Base-by-base conservation (phyloP, 2,113 vertebrate genomes). In the Larimichthys polyactis region DNA sequence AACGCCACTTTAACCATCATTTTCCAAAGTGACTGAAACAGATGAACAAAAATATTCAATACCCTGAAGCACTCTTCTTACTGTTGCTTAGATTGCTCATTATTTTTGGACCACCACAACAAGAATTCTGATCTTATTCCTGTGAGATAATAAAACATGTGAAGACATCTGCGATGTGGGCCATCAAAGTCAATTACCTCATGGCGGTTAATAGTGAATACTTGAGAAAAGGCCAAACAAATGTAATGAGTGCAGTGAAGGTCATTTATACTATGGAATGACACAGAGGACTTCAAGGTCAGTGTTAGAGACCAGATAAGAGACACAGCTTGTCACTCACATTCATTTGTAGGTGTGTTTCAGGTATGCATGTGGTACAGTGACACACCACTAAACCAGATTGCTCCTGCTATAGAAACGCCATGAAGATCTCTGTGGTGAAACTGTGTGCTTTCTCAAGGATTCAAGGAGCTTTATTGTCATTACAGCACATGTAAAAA, bases 1-100 rank as follows among this genome's bases (percentile, higher is more conserved):
- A 60, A 63, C 19, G 48, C 8, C 40, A 55, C 68, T 55, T 79
- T 19, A 57, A 32, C 9, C 12, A 22, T 4, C 14, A 22, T 22
- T 29, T 58, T 66, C 67, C 24, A 76, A 22, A 71, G 36, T 14
- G 71, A 54, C 44, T 11, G 17, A 14, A 44, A 64, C 15, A 55
- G n/a, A 49, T 8, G 5, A 51, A 54, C 14, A 59, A 24, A 24
- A 51, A 15, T 4, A 43, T 29, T 51, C 17, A 8, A 14, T 19
- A 52, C 52, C 59, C 62, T 29, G 4, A 66, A 76, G 24, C 19
- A 49, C 40, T 32, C 52, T 22, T 46, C 40, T 43, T 36, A 22
- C 20, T 22, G 27, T 49, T 32, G 16, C 57, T 49, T 46, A 7
- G 16, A 44, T 11, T 20, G 5, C 24, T 32, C 1, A 0, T 52